A percentile compares a stretch with the other conserved stretches of the same genome.
Evolutionary conservation across 2,797 vertebrate genomes (phyloP).

Genomic region (Philypnodon macrostomus): DNA sequence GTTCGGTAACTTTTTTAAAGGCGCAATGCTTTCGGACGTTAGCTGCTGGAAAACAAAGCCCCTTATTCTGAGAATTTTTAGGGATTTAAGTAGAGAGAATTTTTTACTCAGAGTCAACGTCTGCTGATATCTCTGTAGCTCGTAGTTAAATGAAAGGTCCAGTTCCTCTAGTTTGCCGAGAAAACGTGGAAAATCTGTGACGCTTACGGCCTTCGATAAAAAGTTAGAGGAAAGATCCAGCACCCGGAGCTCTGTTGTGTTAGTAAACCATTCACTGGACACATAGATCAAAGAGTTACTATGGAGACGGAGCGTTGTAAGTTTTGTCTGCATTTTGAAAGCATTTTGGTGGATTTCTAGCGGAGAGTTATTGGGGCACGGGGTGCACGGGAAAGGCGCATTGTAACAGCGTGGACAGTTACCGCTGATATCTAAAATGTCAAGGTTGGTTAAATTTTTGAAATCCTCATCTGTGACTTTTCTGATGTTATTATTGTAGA

Average conservation of each 20-base stretch:
- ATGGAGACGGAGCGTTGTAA: slow-evolving; percentile 83
- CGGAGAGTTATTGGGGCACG: slow-evolving; percentile 76
- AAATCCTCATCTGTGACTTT: slow-evolving; percentile 79
- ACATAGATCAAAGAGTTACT: slow-evolving; percentile 88
- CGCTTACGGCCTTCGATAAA: slow-evolving; percentile 79
- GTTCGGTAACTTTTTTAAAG: slow-evolving; percentile 73
- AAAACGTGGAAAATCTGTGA: slow-evolving; percentile 76
- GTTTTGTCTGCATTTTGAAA: slow-evolving; percentile 79
- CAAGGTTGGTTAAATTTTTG: slow-evolving; percentile 78
- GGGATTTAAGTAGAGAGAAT: slow-evolving; percentile 80
- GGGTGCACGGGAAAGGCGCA: slow-evolving; percentile 85
- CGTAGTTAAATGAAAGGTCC: slow-evolving; percentile 94
- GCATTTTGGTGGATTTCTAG: slow-evolving; percentile 79
- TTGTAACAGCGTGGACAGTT: slow-evolving; percentile 95
- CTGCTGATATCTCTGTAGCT: slow-evolving; percentile 81
- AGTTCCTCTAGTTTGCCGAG: slow-evolving; percentile 81
- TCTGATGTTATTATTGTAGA: slow-evolving; percentile 90
- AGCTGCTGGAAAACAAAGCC: slow-evolving; percentile 91
- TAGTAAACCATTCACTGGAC: slow-evolving; percentile 79
- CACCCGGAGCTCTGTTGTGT: slow-evolving; percentile 72
- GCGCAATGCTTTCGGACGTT: slow-evolving; percentile 61
- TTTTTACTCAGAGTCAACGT: slow-evolving; percentile 72
- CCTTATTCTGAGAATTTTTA: slow-evolving; percentile 80
- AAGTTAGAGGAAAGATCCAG: slow-evolving; percentile 93
- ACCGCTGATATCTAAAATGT: slow-evolving; percentile 90